Conservation (phyloP, 2,797 vertebrate species). For the Pristis pectinata region DNA sequence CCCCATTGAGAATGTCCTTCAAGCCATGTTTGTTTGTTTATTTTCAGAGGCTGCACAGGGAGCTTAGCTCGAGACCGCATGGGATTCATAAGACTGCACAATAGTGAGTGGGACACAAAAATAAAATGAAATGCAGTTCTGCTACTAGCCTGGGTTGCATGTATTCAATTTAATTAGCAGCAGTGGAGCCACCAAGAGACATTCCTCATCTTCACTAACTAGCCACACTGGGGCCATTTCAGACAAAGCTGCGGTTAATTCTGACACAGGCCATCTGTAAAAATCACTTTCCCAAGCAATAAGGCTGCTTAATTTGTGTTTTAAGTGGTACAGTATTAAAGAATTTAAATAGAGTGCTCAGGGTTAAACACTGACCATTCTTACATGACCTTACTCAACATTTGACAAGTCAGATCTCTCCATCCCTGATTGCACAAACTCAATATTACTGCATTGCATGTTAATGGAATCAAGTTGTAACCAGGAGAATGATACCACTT, state of each 20-base stretch:
- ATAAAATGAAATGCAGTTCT: conserved; percentile 30
- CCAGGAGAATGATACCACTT: conserved; percentile 10
- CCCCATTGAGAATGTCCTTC: conserved; percentile 23
- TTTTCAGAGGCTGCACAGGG: background rate
- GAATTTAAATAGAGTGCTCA: conserved; percentile 33
- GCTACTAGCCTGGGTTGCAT: conserved; percentile 20
- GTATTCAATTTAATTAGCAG: conserved; percentile 39
- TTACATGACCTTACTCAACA: conserved; percentile 22
- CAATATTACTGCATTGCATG: background rate
- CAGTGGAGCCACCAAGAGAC: conserved; percentile 34
- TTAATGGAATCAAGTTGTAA: conserved; percentile 29
- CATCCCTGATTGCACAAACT: background rate
- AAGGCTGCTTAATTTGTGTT: conserved; percentile 36
- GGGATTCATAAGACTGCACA: background rate
- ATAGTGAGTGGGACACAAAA: conserved; percentile 12
- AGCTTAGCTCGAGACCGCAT: background rate
- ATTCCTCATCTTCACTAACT: conserved; percentile 35
- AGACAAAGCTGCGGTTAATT: conserved; percentile 35
- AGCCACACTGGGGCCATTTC: conserved; percentile 37
- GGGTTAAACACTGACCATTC: conserved; percentile 34
- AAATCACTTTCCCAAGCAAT: conserved; percentile 37
- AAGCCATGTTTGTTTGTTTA: conserved; percentile 21
- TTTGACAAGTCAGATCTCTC: conserved; percentile 23
- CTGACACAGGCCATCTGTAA: conserved; percentile 38
- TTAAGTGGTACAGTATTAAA: conserved; percentile 24